Conservation (phyloP, 2,113 vertebrate species). For the Seriola quinqueradiata region DNA sequence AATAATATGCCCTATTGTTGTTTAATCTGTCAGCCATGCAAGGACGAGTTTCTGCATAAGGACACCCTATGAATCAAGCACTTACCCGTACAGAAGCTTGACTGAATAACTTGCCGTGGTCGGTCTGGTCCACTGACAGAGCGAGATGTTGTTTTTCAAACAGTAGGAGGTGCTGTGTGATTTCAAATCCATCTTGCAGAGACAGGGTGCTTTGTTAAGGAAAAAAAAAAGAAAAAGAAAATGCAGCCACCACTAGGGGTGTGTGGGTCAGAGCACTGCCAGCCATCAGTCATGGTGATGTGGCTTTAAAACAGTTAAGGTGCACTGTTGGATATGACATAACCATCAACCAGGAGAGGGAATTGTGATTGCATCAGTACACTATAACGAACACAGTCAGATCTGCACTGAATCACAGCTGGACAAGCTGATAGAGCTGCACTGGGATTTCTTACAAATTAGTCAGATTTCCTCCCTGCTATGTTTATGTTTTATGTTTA, state of each 20-base stretch:
- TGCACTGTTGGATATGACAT: conserved; percentile 36
- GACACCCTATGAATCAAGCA: conserved; percentile 40
- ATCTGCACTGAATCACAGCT: conserved; percentile 25
- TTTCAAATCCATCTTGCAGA: conserved; percentile 53
- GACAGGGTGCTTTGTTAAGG: conserved; percentile 16
- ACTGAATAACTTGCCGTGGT: conserved; percentile 14
- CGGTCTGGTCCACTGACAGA: conserved; percentile 6
- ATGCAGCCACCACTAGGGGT: conserved; percentile 25
- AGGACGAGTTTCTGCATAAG: conserved; percentile 31
- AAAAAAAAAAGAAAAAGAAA: not conserved
- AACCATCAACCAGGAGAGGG: conserved; percentile 35
- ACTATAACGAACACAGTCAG: conserved; percentile 31
- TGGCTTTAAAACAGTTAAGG: conserved; percentile 28
- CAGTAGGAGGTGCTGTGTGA: conserved; percentile 80
- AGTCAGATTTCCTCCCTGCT: conserved; percentile 13
- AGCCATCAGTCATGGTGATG: conserved; percentile 55
- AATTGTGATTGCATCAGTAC: conserved; percentile 40
- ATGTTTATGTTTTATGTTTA: not conserved
- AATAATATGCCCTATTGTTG: conserved; percentile 13
- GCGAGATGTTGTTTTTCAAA: conserved; percentile 56
- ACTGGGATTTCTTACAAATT: conserved; percentile 14
- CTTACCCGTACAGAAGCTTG: conserved; percentile 32
- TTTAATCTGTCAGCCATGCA: conserved; percentile 25
- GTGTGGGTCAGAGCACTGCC: conserved; percentile 31
- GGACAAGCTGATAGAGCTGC: conserved; percentile 1